Evolutionary conservation across 2,888 invertebrate species (phyloP).

Genomic region (Pocota personata): DNA sequence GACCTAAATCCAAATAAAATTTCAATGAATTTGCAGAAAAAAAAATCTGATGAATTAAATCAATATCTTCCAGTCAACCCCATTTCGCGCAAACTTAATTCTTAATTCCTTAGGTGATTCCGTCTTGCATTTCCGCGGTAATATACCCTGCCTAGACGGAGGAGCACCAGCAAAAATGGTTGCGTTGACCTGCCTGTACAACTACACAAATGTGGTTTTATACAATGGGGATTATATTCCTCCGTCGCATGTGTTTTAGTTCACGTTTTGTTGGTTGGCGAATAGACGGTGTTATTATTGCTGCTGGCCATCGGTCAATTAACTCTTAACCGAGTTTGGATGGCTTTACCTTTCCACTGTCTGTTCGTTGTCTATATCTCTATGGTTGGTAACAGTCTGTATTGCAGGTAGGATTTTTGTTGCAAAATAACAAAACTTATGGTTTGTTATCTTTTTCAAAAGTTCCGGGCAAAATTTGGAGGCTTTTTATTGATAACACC

Average conservation of each 20-base stretch:
- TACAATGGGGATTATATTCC: slow-evolving; percentile 36
- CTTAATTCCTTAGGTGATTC: slow-evolving; percentile 34
- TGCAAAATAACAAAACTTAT: no score
- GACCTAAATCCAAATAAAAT: slow-evolving; percentile 50
- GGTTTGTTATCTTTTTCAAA: no score
- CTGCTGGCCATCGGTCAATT: slow-evolving; percentile 61
- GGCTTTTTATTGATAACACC: no score
- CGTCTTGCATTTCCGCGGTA: slow-evolving; percentile 31
- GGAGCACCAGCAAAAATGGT: background rate
- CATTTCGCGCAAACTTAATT: slow-evolving; percentile 38
- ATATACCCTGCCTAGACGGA: background rate
- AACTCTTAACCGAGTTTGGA: slow-evolving; percentile 66
- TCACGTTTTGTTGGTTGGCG: background rate
- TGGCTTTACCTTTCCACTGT: slow-evolving; percentile 36
- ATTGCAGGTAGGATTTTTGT: background rate
- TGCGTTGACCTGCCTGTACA: background rate
- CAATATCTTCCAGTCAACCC: slow-evolving; percentile 63
- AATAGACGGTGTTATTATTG: slow-evolving; percentile 6
- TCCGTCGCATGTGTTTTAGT: slow-evolving; percentile 26
- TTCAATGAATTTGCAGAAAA: slow-evolving; percentile 17
- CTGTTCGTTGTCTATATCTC: slow-evolving; percentile 23
- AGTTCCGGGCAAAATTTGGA: no score
- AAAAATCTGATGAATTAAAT: slow-evolving; percentile 24
- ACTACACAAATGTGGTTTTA: slow-evolving; percentile 40
- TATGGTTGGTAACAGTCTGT: slow-evolving; percentile 13